Conservation (phyloP, 1,140 invertebrate species). For the Mizuhopecten yessoensis region DNA sequence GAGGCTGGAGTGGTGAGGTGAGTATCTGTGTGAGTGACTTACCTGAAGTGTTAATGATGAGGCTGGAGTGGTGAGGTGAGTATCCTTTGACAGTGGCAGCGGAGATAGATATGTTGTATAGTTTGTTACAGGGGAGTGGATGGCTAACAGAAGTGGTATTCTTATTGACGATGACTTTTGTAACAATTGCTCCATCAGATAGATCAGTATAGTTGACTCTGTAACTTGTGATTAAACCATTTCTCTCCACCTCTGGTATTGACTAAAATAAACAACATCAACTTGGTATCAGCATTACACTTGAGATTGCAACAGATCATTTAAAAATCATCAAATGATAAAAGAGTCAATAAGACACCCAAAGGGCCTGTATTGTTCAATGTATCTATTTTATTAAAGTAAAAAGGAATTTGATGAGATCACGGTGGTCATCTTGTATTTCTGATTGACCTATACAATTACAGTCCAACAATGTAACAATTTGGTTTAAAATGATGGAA, state of each 20-base stretch:
- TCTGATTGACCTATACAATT: too few species aligned
- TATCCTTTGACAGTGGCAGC: background rate
- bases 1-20: background rate
- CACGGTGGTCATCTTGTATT: too few species aligned
- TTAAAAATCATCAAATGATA: too few species aligned
- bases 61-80: background rate
- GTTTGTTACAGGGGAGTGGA: background rate
- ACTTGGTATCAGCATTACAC: too few species aligned
- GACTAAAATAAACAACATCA: background rate
- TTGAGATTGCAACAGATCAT: too few species aligned
- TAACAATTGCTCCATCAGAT: background rate
- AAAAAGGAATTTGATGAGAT: too few species aligned
- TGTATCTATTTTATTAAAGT: too few species aligned
- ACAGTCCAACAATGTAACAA: too few species aligned
- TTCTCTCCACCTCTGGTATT: background rate
- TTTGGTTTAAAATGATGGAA: too few species aligned
- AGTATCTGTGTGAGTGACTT: background rate
- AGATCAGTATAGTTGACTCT: background rate
- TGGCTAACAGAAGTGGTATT: background rate
- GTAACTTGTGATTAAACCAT: background rate
- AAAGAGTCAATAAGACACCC: too few species aligned
- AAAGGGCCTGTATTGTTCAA: too few species aligned
- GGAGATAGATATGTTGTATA: background rate
- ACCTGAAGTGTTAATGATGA: conserved; percentile 21
- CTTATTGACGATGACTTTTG: background rate